Base-by-base conservation (phyloP, 1,140 invertebrate species). In the Phocides pigmalion region DNA sequence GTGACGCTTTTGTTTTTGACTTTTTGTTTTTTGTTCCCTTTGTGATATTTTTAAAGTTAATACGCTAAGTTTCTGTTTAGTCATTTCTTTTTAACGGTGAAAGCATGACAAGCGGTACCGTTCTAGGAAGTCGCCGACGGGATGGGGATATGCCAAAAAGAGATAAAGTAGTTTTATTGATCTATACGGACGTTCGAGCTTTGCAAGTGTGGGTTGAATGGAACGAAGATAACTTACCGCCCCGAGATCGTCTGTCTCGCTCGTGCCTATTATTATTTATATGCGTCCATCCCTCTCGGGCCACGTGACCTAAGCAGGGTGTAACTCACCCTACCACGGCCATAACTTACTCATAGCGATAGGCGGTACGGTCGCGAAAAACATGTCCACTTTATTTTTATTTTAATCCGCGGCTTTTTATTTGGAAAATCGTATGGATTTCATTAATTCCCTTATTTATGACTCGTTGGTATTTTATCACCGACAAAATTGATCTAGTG, bases 111-210 rank as follows among this genome's bases (percentile, higher is more conserved):
- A 69, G 69, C 70, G 59, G 78, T 82, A 82, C 81, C 81, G 80
- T 89, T 87, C 77, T 84, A 84, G 87, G 88, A 89, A 91, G 84
- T 81, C 81, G 78, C 73, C 79, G 83, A 84, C 83, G 84, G 81
- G 80, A 89, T 86, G 83, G 87, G 90, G 89, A 92, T 91, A 89
- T 92, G 91, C 91, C 91, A 92, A 92, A 92, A 92, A 92, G 90
- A 92, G 90, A 92, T 92, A 92, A 92, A 92, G 91, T 92, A 92
- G 89, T 92, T 92, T 92, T 92, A 92, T 92, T 92, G 91, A 92
- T 92, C 91, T 91, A 91, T 87, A 91, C 89, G 86, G 86, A 90
- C 87, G 81, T 90, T 88, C 84, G 80, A 82, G 82, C 79, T 79
- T 85, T 78, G 85, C 82, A 80, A 90, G 87, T 91, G 89, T 86